phyloP scores from a whole-genome alignment of 2,113 vertebrate species.

The Microtus montanus region DNA sequence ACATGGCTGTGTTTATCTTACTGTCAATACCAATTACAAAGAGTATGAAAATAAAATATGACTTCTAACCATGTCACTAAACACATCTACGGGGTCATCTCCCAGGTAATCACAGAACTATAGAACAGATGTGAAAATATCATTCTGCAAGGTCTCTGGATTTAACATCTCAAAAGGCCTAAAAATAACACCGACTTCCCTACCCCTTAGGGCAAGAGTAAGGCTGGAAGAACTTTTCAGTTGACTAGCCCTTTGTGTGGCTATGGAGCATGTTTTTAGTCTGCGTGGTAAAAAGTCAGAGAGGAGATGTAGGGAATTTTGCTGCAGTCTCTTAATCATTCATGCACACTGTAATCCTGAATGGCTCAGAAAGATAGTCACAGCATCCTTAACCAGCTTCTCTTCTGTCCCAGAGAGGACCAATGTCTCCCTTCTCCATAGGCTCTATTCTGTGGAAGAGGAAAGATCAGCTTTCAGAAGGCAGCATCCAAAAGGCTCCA shows the following conservation, averaged over 20 bases:
- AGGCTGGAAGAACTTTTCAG: conserved; percentile 49
- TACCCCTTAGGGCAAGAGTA: not conserved
- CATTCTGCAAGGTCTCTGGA: conserved; percentile 44
- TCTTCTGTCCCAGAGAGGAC: not conserved
- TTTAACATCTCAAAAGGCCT: conserved; percentile 57
- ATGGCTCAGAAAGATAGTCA: conserved; percentile 50
- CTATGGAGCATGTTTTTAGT: not conserved
- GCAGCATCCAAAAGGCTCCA: not conserved
- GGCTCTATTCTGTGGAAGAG: not conserved
- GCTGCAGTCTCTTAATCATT: conserved; percentile 31
- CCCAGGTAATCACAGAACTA: conserved; percentile 33
- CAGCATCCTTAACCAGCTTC: not conserved
- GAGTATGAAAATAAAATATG: conserved; percentile 15
- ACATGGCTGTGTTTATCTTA: conserved; percentile 44
- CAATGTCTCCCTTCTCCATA: not conserved
- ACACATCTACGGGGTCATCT: conserved; percentile 27
- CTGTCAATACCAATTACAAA: conserved; percentile 30
- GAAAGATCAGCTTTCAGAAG: conserved; percentile 19
- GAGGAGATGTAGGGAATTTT: not conserved
- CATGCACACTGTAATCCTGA: not conserved
- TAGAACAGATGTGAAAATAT: conserved; percentile 48
- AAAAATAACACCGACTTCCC: conserved; percentile 60
- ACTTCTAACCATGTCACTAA: conserved; percentile 28
- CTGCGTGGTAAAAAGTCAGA: not conserved
- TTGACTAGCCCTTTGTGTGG: conserved; percentile 30